Evolutionary conservation across 2,113 vertebrate species (phyloP), one percentile per base, ranked within the genome.

Genomic region (Sitta europaea): DNA sequence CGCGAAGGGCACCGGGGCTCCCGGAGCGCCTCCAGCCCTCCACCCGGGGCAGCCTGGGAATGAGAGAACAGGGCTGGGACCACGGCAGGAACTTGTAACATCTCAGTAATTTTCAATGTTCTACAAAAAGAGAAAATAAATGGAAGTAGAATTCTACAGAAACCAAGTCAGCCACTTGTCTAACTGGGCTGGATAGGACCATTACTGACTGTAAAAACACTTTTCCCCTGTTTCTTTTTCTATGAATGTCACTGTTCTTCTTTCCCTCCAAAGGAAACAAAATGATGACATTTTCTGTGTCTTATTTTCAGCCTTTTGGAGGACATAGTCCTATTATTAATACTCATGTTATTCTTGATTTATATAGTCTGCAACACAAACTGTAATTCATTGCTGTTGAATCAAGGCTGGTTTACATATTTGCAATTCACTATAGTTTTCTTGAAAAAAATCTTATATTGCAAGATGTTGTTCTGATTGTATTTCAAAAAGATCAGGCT

Each of bases 1-100:
- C 3, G 3, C 2, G 0, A 4, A 10, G 5, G 70, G 47, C 42
- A 29, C 28, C 0, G 0, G 2, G 1, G 3, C 23, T 15, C 73
- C 57, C 53, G 17, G 24, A 18, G 66, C 67, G 19, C 66, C 0
- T 28, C 35, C 43, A 0, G 0, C 57, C 13, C 23, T 57, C 42
- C 47, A 62, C 43, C n/a, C 3, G 23, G 57, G 12, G 3, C 1
- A 4, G 29, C 27, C 63, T 76, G 48, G 74, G 16, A 80, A 29
- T 35, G 28, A 50, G 61, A 45, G 6, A 20, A 24, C 3, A 3
- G 8, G 5, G 1, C 9, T 36, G 24, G 28, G 7, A 72, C 78
- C 25, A 1, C n/a, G 14, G 29, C 31, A 61, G 43, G 38, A 75
- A 15, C 27, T 78, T 65, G 59, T 59, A 72, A 2, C 24, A 11